A percentile compares a stretch with the other conserved stretches of the same genome.
These are phyloP conservation scores for Agrilus mali DNA, from an alignment of 2,888 invertebrate genomes.

Conservation along the genomic window DNA sequence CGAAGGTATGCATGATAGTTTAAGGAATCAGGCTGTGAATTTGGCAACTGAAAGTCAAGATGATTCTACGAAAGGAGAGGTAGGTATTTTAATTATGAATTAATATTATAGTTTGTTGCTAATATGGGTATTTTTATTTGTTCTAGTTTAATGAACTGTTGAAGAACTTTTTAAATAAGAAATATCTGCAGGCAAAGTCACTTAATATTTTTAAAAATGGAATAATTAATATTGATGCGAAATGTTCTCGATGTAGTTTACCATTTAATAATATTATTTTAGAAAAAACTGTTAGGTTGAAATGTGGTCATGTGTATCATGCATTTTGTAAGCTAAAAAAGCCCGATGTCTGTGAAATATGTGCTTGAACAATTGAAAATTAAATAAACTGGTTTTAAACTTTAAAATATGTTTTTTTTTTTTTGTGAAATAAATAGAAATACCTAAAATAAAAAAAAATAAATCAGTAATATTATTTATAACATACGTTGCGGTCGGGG, in stretches of 20 bases:
- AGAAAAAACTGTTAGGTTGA: conserved; percentile 18
- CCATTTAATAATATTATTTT: conserved; percentile 22
- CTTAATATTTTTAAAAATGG: conserved; percentile 4
- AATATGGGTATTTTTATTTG: conserved; percentile 12
- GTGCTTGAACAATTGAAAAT: conserved; percentile 8
- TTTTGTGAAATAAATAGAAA: no score
- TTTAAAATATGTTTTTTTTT: no score
- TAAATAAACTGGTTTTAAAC: no score
- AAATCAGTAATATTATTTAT: no score
- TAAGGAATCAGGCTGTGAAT: conserved; percentile 6
- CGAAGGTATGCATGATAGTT: conserved; percentile 21
- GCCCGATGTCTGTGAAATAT: conserved; percentile 20
- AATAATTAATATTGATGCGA: conserved; percentile 7
- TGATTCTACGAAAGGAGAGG: conserved; percentile 5
- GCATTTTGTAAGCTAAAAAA: conserved; percentile 23
- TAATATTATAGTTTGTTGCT: conserved; percentile 6
- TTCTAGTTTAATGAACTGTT: conserved; percentile 25
- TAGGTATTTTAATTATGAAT: conserved; percentile 1
- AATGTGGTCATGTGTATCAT: conserved; percentile 27
- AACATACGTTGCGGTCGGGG: no score
- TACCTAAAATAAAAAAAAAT: no score
- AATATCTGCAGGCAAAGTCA: conserved; percentile 15
- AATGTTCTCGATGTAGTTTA: conserved; percentile 25
- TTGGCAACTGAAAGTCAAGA: conserved; percentile 9
- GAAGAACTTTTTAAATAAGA: conserved; percentile 21